Evolutionary conservation across 2,888 invertebrate species (phyloP).

Genomic region (Fragum fragum): DNA sequence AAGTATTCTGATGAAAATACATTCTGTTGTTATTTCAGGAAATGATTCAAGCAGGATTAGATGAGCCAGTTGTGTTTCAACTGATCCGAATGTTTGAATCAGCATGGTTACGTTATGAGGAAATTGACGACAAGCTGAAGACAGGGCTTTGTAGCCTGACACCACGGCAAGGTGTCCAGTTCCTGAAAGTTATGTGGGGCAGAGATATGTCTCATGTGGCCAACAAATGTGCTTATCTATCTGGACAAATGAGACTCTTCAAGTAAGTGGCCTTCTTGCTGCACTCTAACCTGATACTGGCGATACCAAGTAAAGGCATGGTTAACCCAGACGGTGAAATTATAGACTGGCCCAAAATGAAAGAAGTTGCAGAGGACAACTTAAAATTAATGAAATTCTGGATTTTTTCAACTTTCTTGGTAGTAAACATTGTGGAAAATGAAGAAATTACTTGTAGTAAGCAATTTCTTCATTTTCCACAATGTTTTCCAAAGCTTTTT

Average conservation of each 20-base stretch:
- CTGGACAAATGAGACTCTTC: conserved; percentile 58
- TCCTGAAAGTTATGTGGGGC: conserved; percentile 40
- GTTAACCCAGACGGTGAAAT: too few species aligned
- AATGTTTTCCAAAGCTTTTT: too few species aligned
- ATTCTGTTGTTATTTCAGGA: conserved; percentile 39
- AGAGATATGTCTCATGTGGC: conserved; percentile 50
- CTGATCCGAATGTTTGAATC: conserved; percentile 53
- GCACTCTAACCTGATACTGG: too few species aligned
- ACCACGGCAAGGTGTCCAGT: conserved; percentile 43
- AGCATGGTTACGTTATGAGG: conserved; percentile 45
- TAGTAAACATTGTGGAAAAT: too few species aligned
- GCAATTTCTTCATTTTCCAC: too few species aligned
- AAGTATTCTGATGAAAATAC: neutral
- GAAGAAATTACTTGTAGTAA: too few species aligned
- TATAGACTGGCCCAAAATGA: too few species aligned
- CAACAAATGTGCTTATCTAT: conserved; percentile 59
- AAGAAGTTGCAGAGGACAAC: too few species aligned
- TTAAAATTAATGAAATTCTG: too few species aligned
- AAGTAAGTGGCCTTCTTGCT: too few species aligned
- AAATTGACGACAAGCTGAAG: conserved; percentile 56
- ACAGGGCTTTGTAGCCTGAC: conserved; percentile 42
- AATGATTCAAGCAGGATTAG: conserved; percentile 50
- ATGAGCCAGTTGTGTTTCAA: conserved; percentile 51
- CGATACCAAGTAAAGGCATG: too few species aligned
- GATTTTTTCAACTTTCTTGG: too few species aligned